Base-by-base conservation (phyloP, 2,113 vertebrate genomes). In the Oncorhynchus tshawytscha region DNA sequence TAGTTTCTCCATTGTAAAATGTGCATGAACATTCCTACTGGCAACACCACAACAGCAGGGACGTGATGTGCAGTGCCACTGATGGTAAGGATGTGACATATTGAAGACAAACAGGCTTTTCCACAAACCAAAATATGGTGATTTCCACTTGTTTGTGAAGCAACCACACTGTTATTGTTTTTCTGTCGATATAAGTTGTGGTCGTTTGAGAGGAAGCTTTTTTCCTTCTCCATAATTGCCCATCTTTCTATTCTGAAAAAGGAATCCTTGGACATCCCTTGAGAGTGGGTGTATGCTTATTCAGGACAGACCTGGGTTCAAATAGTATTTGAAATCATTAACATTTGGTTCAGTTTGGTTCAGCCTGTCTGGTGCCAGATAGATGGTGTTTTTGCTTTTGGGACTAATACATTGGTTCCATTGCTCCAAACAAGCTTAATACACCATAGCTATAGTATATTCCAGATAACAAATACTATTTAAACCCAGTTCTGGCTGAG, bases 81-180 rank as follows among this genome's bases (percentile, higher is more conserved):
- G 84, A 86, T 79, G 84, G 83, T 15, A 87, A 84, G 88, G 89
- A 88, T 89, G 88, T 90, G 85, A 90, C 85, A 90, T 87, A 85
- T 85, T 88, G 84, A 87, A 86, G 87, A 88, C 87, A 88, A 91
- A 88, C 83, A 88, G 78, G 81, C 83, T 88, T 89, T 89, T 88
- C 88, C 87, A 83, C 87, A 88, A 89, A 89, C 84, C 90, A 89
- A 91, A 93, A 84, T 83, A 84, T 75, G 76, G 70, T 75, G 78
- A 86, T 87, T 87, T 87, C 83, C 78, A 89, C 71, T 89, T 90
- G 88, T 92, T 89, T 91, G 83, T 89, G 87, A 89, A 84, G 73
- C 31, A 73, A 83, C 82, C 87, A 66, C 86, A 80, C 64, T 85
- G 81, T 90, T 90, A 91, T 87, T 90, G 91, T 92, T 84, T 90